Evolutionary conservation across 2,888 invertebrate species (phyloP), one percentile per base, ranked within the genome.

Genomic region (Phorcus lineatus): DNA sequence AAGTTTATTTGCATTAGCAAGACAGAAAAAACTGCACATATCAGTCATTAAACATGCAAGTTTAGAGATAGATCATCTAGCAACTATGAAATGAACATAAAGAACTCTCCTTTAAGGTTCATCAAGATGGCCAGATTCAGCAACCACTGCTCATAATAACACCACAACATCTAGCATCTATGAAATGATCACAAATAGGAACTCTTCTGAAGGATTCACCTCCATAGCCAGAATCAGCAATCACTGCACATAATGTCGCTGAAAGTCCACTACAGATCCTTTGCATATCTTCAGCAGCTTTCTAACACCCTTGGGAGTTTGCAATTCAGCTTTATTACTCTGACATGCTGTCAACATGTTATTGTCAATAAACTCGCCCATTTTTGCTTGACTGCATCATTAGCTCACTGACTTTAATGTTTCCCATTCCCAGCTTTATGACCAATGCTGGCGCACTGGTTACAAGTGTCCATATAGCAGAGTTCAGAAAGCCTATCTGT

Each of bases 311-410:
- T 24, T 22, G 62, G 62, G 62, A 62, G 28, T 22, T 28, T 0
- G 62, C 62, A 24, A 62, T 62, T 62, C 62, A 62, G 22, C 62
- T 62, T 62, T 62, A 62, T 24, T 24, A 28, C 62, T 24, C 24
- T 24, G 62, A 62, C 62, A 62, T 62, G 62, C 62, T 22, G 62
- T 62, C 62, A 62, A 62, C 62, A 62, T 24, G 62, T 62, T 19
- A 62, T 62, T 62, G 62, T 62, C 62, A 24, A 62, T 62, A 62
- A 62, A 62, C 62, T 24, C 62, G 16, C 13, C 62, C 28, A 62
- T 62, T 62, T 28, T 28, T 11, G 62, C 62, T 62, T 62, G 62
- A 28, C 62, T 62, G 62, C 62, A 17, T 28, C 62, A 62, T 62
- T 62, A 62, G 22, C 62, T 28, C 16, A 28, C 24, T 24, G 11